Evolutionary conservation across 2,888 invertebrate species (phyloP).

Genomic region (Mycogona germanica): DNA sequence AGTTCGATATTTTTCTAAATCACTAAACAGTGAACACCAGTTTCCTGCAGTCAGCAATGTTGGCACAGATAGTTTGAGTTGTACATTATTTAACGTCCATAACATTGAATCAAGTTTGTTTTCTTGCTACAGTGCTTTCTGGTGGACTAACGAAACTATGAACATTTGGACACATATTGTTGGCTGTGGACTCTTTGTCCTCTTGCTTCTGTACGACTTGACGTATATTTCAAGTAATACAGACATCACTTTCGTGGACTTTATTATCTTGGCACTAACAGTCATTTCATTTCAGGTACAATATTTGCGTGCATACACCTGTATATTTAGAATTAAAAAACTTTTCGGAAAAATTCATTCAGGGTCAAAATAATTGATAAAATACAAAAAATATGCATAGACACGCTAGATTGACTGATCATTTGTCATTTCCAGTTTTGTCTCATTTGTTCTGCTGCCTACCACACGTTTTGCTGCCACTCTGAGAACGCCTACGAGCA

Average conservation of each 20-base stretch:
- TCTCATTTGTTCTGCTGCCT: conserved; percentile 81
- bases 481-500: conserved; percentile 73
- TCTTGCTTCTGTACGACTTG: conserved; percentile 70
- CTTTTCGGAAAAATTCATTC: too few species aligned
- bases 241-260: conserved; percentile 63
- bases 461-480: conserved; percentile 88
- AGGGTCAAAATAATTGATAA: conserved; percentile 12
- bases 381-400: conserved; percentile 6
- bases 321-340: conserved; percentile 11
- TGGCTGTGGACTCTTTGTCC: conserved; percentile 52
- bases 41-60: neutral
- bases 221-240: conserved; percentile 44
- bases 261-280: conserved; percentile 67
- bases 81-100: neutral
- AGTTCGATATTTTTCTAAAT: neutral
- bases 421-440: conserved; percentile 55
- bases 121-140: conserved; percentile 54
- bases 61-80: neutral
- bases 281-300: conserved; percentile 77
- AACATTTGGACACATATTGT: conserved; percentile 92
- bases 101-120: neutral
- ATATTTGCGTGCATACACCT: too few species aligned
- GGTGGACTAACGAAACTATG: conserved; percentile 95
- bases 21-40: neutral
- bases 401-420: conserved; percentile 7